Conservation (phyloP, 2,888 invertebrate species). For the Limnephilus auricula region DNA sequence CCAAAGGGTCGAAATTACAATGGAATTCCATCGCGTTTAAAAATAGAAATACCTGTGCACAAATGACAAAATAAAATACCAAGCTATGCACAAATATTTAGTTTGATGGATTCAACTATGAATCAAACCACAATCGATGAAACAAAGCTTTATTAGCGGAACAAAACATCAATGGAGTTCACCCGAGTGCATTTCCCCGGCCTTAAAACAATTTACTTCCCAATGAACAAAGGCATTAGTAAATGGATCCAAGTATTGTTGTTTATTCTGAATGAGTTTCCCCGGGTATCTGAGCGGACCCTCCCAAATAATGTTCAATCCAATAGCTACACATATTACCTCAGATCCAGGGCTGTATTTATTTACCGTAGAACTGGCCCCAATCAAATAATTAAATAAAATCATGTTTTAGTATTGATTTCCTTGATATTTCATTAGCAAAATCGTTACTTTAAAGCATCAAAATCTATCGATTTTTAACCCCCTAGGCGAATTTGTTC, state of each 20-base stretch:
- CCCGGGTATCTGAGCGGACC: background rate
- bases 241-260: background rate
- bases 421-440: too few relatives aligned
- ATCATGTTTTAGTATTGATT: too few relatives aligned
- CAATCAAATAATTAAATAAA: too few relatives aligned
- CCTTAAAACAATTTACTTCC: background rate
- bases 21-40: background rate
- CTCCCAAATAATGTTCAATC: conserved; percentile 11
- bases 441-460: too few relatives aligned
- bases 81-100: background rate
- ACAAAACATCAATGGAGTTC: background rate
- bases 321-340: background rate
- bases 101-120: background rate
- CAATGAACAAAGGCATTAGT: background rate
- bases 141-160: background rate
- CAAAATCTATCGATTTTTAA: too few relatives aligned
- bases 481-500: too few relatives aligned
- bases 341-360: background rate
- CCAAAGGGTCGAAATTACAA: too few relatives aligned
- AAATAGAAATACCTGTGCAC: background rate
- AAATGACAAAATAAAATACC: too few relatives aligned
- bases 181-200: background rate
- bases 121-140: background rate
- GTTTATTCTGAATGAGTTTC: background rate
- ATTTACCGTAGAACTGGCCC: background rate